Base-by-base conservation (phyloP, 92 coral and sea anemone species). In the Nematostella vectensis region DNA sequence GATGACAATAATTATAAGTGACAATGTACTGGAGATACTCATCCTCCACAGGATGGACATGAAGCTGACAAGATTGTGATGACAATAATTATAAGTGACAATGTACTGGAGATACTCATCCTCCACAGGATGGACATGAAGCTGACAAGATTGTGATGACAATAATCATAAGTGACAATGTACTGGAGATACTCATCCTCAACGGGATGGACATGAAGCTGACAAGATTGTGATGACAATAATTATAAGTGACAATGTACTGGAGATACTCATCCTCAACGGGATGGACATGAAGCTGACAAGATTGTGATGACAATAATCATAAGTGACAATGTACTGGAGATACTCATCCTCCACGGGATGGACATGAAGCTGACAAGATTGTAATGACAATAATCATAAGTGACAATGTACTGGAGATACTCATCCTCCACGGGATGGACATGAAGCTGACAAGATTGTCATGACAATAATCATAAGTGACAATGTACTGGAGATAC, bases 181-280 rank as follows among this genome's bases (percentile, higher is more conserved):
- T 93, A 81, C 36, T 54, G 82, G 16, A 82, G 59, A 40, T 78
- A 63, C 55, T 80, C 89, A 68, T 93, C 99, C 21, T 93, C 75
- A 23, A 93, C 91, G 48, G 99, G 99, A 48, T 93, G 89, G 18
- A 86, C 96, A 38, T 76, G 86, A 47, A 93, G 79, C 99, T 93
- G 59, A 27, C 57, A 68, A 61, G 44, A 24, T n/a, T n/a, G n/a
- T n/a, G n/a, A n/a, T n/a, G n/a, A n/a, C n/a, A n/a, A n/a, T n/a
- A n/a, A n/a, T n/a, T n/a, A n/a, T n/a, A n/a, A n/a, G 83, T 74
- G 23, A 81, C 80, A 49, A 93, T 78, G 61, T 93, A 81, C 36
- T 54, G 82, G 16, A 82, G 59, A 40, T 78, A 63, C 55, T 80
- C 89, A 68, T 93, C 99, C 21, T 93, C 75, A 23, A 93, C 91